phyloP scores from a whole-genome alignment of 2,113 vertebrate species.

The Monopterus albus region DNA sequence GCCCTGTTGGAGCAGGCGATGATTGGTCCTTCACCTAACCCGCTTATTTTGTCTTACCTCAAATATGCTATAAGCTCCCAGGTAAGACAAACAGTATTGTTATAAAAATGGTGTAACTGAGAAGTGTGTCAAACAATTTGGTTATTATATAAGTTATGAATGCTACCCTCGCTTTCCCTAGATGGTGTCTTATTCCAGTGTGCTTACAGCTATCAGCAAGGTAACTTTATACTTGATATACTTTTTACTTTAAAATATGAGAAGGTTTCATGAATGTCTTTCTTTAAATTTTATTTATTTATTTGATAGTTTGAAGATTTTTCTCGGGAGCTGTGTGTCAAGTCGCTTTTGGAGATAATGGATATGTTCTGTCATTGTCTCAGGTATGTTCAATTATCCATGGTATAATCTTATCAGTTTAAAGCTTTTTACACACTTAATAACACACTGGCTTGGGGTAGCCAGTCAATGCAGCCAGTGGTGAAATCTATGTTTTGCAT shows the following conservation, averaged over 20 bases:
- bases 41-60: slow-evolving; percentile 95
- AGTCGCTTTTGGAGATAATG: slow-evolving; percentile 94
- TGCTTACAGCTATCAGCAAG: slow-evolving; percentile 95
- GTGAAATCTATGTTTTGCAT: not conserved
- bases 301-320: slow-evolving; percentile 93
- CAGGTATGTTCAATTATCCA: slow-evolving; percentile 79
- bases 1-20: slow-evolving; percentile 96
- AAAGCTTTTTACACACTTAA: not conserved
- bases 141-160: not conserved
- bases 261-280: not conserved
- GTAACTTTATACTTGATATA: too few species aligned
- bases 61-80: slow-evolving; percentile 98
- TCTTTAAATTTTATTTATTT: not conserved
- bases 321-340: slow-evolving; percentile 93
- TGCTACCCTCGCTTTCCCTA: slow-evolving; percentile 53
- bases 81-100: slow-evolving; percentile 78
- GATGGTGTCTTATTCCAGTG: slow-evolving; percentile 98
- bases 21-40: slow-evolving; percentile 96
- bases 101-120: not conserved
- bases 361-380: slow-evolving; percentile 97
- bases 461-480: not conserved
- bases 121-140: not conserved
- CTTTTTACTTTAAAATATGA: not conserved
- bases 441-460: too few species aligned
- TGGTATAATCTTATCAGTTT: not conserved